Evolutionary conservation across 2,888 invertebrate species (phyloP).

Genomic region (Andrena fulva): DNA sequence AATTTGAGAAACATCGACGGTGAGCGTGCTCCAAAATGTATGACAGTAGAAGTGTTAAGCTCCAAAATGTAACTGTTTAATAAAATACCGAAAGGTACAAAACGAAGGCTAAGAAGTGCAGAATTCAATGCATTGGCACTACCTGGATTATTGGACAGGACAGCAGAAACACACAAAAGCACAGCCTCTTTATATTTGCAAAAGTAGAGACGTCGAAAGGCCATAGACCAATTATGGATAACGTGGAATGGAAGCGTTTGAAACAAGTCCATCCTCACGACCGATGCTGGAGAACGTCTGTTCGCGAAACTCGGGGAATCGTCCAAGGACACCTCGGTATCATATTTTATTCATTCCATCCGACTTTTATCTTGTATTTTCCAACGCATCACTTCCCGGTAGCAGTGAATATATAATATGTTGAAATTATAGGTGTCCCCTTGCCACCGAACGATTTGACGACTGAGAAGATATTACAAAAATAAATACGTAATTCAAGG

Average conservation of each 20-base stretch:
- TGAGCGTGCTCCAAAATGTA: too few relatives aligned
- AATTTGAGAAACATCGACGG: too few relatives aligned
- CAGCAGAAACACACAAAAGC: background rate
- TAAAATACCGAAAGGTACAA: too few relatives aligned
- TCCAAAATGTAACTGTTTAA: too few relatives aligned
- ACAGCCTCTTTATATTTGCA: background rate
- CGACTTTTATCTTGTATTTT: too few relatives aligned
- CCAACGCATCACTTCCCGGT: too few relatives aligned
- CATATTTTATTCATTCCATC: too few relatives aligned
- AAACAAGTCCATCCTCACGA: background rate
- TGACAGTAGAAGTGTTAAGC: too few relatives aligned
- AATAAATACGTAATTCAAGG: background rate
- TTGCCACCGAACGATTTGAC: background rate
- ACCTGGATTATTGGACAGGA: background rate
- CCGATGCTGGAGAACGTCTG: background rate
- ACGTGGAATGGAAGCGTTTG: background rate
- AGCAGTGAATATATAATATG: too few relatives aligned
- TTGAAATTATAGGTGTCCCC: background rate
- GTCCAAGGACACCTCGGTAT: constrained; percentile 1
- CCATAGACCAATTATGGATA: background rate
- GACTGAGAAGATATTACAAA: too few relatives aligned
- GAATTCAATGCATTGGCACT: too few relatives aligned
- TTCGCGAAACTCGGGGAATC: accelerated
- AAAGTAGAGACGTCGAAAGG: background rate
- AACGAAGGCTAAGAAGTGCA: too few relatives aligned